A percentile compares a stretch with the other conserved stretches of the same genome.
Evolutionary conservation across 2,797 vertebrate genomes (phyloP).

Genomic region (Rhinophrynus dorsalis): DNA sequence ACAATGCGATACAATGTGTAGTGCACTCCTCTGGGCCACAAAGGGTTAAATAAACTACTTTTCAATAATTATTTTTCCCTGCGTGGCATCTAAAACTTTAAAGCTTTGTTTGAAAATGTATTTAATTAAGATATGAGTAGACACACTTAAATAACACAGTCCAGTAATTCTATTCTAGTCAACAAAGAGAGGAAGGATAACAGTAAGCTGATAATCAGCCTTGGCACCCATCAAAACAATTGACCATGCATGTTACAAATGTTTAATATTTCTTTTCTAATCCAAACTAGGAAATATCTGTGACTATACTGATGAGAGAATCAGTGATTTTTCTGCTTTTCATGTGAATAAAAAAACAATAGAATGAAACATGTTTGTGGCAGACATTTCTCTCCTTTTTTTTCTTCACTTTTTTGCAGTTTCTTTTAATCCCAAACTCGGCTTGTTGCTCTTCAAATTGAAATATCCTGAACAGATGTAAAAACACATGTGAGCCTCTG

Average conservation of each 20-base stretch:
- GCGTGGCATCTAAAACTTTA: conserved; percentile 13
- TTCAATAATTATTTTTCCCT: conserved; percentile 9
- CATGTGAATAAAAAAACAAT: conserved; percentile 48
- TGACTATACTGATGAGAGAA: conserved; percentile 19
- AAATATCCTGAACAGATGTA: conserved; percentile 99
- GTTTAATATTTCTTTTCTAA: conserved; percentile 33
- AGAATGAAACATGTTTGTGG: conserved; percentile 57
- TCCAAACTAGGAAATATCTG: conserved; percentile 37
- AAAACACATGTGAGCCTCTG: conserved; percentile 94
- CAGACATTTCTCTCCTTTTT: conserved; percentile 36
- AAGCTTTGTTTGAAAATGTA: neutral
- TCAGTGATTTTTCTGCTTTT: neutral
- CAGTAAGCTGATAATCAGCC: conserved; percentile 16
- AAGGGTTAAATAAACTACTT: too few species aligned
- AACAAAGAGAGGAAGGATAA: conserved; percentile 2
- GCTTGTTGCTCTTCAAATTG: conserved; percentile 95
- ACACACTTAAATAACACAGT: neutral
- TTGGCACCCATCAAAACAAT: neutral
- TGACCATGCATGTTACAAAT: neutral
- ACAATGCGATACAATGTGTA: too few species aligned
- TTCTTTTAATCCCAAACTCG: conserved; percentile 90
- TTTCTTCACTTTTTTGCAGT: conserved; percentile 53
- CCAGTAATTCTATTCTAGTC: neutral
- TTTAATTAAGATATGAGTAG: neutral
- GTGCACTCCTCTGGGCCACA: neutral